Evolutionary conservation across 2,888 invertebrate species (phyloP), one percentile per base, ranked within the genome.

Genomic region (Andricus curvator): DNA sequence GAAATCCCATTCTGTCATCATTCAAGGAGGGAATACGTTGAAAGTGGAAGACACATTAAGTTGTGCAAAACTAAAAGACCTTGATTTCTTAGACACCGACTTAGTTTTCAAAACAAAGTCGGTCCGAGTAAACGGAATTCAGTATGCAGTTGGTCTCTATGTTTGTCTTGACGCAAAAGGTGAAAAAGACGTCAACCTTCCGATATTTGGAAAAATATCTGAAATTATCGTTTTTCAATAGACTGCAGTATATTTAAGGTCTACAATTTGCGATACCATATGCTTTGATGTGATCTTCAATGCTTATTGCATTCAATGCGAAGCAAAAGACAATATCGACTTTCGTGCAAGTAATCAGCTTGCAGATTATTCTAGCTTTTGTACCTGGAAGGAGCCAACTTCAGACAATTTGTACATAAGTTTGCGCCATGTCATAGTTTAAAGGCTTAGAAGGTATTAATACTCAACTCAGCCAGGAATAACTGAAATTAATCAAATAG

Each of bases 181-280:
- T 44, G 66, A 64, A 41, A 62, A 74, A 33, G 67, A 79, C 22
- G 81, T 83, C 20, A 81, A 81, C 48, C 66, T 83, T 41, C 64
- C 80, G n/a, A 37, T 81, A n/a, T 85, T 84, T 65, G 83, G 82
- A 15, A 29, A 65, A 22, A 83, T 84, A 41, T 5, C 65, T 66
- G 83, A 85, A 80, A 83, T 84, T 29, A 56, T 84, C 17, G 22
- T 84, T 65, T 4, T 44, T 8, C 44, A 44, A 0, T 15, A 15
- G 44, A 44, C 44, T 44, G 62, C 79, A 51, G 80, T 82, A 20
- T 76, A 77, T 74, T 65, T 83, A n/a, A 66, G 77, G 44, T 77
- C 76, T 68, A 74, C 78, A 60, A 64, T 80, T 78, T 85, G 79
- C 64, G 51, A 44, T 77, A 81, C 82, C n/a, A 48, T 80, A 15